Evolutionary conservation across 2,797 vertebrate genomes (phyloP).

Genomic region (Labroides dimidiatus): DNA sequence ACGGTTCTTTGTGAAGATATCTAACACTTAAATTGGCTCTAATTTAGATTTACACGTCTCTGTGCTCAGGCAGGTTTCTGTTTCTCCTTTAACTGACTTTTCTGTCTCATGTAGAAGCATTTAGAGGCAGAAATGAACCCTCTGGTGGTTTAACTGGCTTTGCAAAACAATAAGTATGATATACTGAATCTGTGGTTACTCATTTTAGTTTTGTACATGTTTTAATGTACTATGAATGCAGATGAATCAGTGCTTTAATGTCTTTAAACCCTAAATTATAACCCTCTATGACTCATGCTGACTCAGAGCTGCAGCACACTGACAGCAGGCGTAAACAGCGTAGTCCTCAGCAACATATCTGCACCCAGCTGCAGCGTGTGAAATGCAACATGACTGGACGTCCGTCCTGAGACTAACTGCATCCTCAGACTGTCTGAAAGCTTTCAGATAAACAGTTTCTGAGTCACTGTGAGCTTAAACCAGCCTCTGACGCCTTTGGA

Average conservation of each 20-base stretch:
- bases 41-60: conserved; percentile 1
- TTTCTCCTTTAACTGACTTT: not conserved
- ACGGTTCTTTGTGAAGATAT: not conserved
- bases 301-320: not conserved
- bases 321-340: not conserved
- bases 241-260: not conserved
- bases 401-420: not conserved
- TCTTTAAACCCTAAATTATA: conserved; percentile 1
- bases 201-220: too few relatives aligned
- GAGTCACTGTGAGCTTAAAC: not conserved
- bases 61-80: not conserved
- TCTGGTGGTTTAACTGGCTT: too few relatives aligned
- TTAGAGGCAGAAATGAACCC: not conserved
- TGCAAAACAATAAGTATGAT: not conserved
- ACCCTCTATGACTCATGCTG: not conserved
- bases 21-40: not conserved
- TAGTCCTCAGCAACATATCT: conserved; percentile 15
- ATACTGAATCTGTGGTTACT: not conserved
- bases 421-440: not conserved
- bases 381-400: not conserved
- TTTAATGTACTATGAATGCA: too few relatives aligned
- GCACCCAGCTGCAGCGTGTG: not conserved
- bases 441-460: not conserved
- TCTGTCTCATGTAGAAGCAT: not conserved
- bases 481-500: conserved; percentile 7